Percentiles rank a stretch among this genome's conserved stretches.
phyloP scores from a whole-genome alignment of 2,888 invertebrate species.

The Pandemis cinnamomeana region DNA sequence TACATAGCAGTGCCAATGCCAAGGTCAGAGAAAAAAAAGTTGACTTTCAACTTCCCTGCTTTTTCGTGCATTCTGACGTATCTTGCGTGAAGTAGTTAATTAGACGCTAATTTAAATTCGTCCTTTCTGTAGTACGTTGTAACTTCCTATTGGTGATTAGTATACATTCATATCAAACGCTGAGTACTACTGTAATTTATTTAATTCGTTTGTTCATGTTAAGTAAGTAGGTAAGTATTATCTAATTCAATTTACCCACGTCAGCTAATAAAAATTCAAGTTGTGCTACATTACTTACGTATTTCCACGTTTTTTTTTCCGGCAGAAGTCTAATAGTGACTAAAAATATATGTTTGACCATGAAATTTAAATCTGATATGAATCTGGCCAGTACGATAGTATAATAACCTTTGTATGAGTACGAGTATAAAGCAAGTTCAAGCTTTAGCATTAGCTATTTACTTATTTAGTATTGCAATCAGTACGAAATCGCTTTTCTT shows the following conservation, averaged over 20 bases:
- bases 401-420: background rate
- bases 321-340: constrained; percentile 21
- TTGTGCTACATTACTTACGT: constrained; percentile 11
- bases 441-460: no score
- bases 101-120: constrained; percentile 25
- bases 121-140: constrained; percentile 17
- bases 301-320: constrained; percentile 30
- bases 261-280: constrained; percentile 8
- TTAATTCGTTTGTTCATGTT: constrained; percentile 24
- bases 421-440: background rate
- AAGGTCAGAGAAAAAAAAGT: background rate
- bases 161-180: background rate
- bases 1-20: background rate
- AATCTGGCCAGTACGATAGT: background rate
- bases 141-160: constrained; percentile 27
- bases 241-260: background rate
- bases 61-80: background rate
- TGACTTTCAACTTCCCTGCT: constrained; percentile 7
- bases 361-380: constrained; percentile 21
- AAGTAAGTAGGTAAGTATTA: background rate
- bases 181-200: constrained; percentile 21
- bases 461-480: no score
- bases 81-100: constrained; percentile 4
- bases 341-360: constrained; percentile 31
- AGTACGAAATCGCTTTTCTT: no score